These are phyloP conservation scores for Acrocephalus kingi DNA, from an alignment of 2,113 vertebrate genomes.

Conservation along the genomic window DNA sequence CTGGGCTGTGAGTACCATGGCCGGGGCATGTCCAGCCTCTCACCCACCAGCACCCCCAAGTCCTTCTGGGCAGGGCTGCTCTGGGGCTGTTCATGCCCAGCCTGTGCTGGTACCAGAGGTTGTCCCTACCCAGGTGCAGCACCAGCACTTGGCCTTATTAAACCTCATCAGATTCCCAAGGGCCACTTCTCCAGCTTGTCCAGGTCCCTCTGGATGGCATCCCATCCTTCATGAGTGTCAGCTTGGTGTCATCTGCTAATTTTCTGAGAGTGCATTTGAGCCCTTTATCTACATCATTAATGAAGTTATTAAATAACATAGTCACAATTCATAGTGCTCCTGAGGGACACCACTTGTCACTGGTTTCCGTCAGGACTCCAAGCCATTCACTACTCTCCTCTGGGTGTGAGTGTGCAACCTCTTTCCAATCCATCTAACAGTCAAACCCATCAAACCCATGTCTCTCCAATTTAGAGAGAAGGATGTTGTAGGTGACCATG, in stretches of 20 bases:
- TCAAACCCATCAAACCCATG: background rate
- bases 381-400: background rate
- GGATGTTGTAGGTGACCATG: background rate
- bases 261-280: background rate
- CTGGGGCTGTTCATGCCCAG: background rate
- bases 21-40: background rate
- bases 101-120: fast-evolving
- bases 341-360: background rate
- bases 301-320: background rate
- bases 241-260: background rate
- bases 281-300: fast-evolving
- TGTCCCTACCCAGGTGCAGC: fast-evolving
- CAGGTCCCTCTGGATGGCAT: background rate
- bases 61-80: background rate
- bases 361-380: background rate
- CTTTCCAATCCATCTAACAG: background rate
- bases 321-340: fast-evolving
- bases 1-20: background rate
- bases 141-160: background rate
- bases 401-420: background rate
- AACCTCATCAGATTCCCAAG: background rate
- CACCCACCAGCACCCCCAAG: background rate
- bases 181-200: fast-evolving
- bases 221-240: background rate
- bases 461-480: background rate